These are phyloP conservation scores for Caenorhabditis sp. DNA, from an alignment of 2,888 invertebrate genomes.

Conservation along the genomic window DNA sequence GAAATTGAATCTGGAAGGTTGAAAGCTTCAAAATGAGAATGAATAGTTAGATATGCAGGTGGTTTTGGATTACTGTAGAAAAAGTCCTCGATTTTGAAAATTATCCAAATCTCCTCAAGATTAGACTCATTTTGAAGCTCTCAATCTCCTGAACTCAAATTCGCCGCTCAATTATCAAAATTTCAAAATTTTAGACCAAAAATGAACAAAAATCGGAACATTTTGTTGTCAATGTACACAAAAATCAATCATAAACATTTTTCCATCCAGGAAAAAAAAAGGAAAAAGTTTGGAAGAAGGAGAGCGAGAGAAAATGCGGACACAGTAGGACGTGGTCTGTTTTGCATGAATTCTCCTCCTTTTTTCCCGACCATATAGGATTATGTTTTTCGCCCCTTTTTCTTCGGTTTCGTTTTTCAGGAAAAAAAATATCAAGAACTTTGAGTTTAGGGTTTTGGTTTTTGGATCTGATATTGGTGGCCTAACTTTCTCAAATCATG, in stretches of 20 bases:
- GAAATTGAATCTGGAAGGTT: not conserved
- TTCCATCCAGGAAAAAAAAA: no score
- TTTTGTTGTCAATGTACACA: not conserved
- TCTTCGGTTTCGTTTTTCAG: constrained; percentile 13
- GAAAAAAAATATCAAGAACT: not conserved
- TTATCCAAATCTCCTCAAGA: not conserved
- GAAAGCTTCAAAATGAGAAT: not conserved
- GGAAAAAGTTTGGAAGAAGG: no score
- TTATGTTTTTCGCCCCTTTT: constrained; percentile 1
- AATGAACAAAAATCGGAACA: no score
- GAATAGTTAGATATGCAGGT: not conserved
- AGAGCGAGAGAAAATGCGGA: not conserved
- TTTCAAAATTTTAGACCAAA: not conserved
- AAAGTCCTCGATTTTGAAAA: no score
- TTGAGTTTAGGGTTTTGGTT: no score
- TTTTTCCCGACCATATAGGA: constrained; percentile 11
- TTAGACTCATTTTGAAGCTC: not conserved
- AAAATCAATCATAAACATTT: not conserved
- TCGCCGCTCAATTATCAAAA: not conserved
- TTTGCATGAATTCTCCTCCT: constrained; percentile 14
- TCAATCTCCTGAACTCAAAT: not conserved
- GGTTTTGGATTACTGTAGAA: no score
- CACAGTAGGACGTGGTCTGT: not conserved
- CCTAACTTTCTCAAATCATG: no score
- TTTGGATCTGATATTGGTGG: no score